These are phyloP conservation scores for Drosophila longiperda DNA, from an alignment of 2,888 invertebrate species.

Conservation along the genomic window DNA sequence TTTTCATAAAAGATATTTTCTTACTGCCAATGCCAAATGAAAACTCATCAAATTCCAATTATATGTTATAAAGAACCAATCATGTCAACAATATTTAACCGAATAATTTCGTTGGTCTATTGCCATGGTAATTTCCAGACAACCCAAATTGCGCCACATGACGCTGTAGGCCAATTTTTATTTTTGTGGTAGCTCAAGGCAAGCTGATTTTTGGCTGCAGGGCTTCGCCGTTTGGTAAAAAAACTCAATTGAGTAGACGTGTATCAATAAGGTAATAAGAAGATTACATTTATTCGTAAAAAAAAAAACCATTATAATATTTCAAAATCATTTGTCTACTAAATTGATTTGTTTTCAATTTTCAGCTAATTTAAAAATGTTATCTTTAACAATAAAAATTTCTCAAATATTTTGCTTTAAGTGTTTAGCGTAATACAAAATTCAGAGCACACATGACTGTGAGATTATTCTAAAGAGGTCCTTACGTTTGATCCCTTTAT, in stretches of 20 bases:
- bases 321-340: neutral
- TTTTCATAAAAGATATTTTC: neutral
- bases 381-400: neutral
- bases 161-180: neutral
- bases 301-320: neutral
- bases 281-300: neutral
- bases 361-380: neutral
- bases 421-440: conserved; percentile 3
- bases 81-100: neutral
- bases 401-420: neutral
- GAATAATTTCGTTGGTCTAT: conserved; percentile 5
- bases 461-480: conserved; percentile 23
- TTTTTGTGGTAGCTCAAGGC: neutral
- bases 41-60: neutral
- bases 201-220: neutral
- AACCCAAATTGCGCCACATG: neutral
- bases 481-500: conserved; percentile 5
- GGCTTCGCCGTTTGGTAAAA: neutral
- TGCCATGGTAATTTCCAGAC: conserved; percentile 13
- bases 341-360: neutral
- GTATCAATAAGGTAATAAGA: neutral
- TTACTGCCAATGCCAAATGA: neutral
- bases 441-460: conserved; percentile 5
- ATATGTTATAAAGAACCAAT: neutral
- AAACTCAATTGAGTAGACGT: neutral